Evolutionary conservation across 1,140 invertebrate species (phyloP).

Genomic region (Mercenaria mercenaria): DNA sequence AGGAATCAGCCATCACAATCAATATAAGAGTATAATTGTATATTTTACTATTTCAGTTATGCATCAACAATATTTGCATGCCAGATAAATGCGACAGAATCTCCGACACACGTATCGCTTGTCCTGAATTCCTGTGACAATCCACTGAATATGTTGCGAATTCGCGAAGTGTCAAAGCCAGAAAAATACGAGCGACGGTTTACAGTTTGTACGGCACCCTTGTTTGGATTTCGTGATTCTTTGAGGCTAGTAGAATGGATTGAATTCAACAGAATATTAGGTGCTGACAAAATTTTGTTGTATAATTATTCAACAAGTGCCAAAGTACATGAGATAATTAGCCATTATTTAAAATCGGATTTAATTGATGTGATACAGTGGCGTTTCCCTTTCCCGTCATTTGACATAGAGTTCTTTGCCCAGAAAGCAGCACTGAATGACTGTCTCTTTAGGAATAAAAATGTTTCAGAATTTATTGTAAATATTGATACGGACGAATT

Average conservation of each 20-base stretch:
- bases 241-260: slow-evolving; percentile 7
- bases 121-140: background rate
- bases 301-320: slow-evolving; percentile 96
- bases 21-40: no score
- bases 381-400: slow-evolving; percentile 88
- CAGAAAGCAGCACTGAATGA: slow-evolving; percentile 64
- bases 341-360: slow-evolving; percentile 89
- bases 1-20: no score
- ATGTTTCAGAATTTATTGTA: slow-evolving; percentile 40
- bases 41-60: slow-evolving; percentile 37
- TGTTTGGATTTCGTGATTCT: background rate
- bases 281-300: slow-evolving; percentile 95
- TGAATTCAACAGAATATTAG: slow-evolving; percentile 81
- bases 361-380: slow-evolving; percentile 94
- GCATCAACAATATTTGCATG: background rate
- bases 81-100: background rate
- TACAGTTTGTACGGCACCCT: background rate
- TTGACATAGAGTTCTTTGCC: slow-evolving; percentile 4
- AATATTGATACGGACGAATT: slow-evolving; percentile 65
- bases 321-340: slow-evolving; percentile 90
- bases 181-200: background rate
- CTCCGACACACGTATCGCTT: background rate
- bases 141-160: background rate
- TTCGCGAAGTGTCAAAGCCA: background rate
- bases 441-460: slow-evolving; percentile 57